A percentile compares a stretch with the other conserved stretches of the same genome.
These are phyloP conservation scores for Leptocoma aspasia DNA, from an alignment of 2,113 vertebrate genomes.

Conservation along the genomic window DNA sequence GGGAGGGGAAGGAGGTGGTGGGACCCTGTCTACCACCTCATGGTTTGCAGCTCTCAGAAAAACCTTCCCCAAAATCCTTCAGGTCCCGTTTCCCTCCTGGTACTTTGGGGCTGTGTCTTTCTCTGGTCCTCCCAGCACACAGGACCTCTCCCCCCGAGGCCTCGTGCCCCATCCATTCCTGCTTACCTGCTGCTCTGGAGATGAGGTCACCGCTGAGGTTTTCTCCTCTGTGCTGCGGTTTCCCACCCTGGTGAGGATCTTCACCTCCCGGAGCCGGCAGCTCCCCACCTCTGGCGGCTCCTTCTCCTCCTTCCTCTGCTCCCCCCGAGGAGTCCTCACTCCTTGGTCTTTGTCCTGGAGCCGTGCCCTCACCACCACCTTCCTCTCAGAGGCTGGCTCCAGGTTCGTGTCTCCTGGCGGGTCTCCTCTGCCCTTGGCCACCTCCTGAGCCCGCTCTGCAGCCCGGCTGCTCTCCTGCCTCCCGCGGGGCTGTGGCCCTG, in stretches of 20 bases:
- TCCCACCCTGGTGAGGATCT: constrained; percentile 37
- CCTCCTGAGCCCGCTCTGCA: not conserved
- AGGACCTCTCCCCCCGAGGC: not conserved
- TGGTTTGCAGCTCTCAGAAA: not conserved
- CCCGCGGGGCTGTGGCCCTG: fast-evolving
- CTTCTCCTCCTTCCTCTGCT: not conserved
- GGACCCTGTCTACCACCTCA: fast-evolving
- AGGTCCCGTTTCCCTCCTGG: not conserved
- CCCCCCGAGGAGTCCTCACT: not conserved
- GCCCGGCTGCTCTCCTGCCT: not conserved
- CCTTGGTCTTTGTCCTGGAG: not conserved
- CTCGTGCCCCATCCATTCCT: not conserved
- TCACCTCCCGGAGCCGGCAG: not conserved
- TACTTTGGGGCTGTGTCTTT: not conserved
- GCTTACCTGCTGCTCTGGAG: constrained; percentile 36
- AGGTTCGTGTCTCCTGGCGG: not conserved
- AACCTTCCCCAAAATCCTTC: not conserved
- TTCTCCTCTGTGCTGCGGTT: not conserved
- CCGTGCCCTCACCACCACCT: not conserved
- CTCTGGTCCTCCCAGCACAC: not conserved
- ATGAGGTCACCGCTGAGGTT: not conserved
- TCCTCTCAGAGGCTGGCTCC: not conserved
- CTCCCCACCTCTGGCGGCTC: not conserved
- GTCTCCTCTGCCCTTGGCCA: not conserved
- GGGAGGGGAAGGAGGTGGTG: not conserved